Base-by-base conservation (phyloP, 23 tunicate species). In the Ciona savignyi region DNA sequence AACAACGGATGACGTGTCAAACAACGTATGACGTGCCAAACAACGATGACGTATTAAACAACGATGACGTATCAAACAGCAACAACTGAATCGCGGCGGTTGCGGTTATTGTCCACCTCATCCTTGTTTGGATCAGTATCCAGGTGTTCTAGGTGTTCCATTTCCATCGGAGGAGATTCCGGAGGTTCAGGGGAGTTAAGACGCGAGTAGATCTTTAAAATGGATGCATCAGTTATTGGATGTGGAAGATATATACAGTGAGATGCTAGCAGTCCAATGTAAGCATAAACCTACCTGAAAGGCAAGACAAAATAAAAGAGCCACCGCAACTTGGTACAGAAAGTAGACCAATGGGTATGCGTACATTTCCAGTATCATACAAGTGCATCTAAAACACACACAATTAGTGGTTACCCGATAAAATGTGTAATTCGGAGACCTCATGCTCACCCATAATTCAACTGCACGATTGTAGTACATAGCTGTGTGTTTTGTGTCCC, bases 361-460 rank as follows among this genome's bases (percentile, higher is more conserved):
- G 27, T 77, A 77, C 81, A 77, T 77, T 35, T 77, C 81, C 81
- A 77, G 31, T 25, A 77, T 77, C 81, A 77, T 51, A 48, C 81
- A 77, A 35, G 81, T 66, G 33, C 81, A 77, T 51, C 81, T 77
- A 15, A 42, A n/a, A n/a, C n/a, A n/a, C n/a, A n/a, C n/a, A n/a
- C n/a, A n/a, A n/a, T n/a, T n/a, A n/a, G n/a, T n/a, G n/a, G n/a
- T n/a, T n/a, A n/a, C n/a, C n/a, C n/a, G n/a, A n/a, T n/a, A n/a
- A n/a, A n/a, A n/a, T n/a, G n/a, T n/a, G n/a, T n/a, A n/a, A n/a
- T n/a, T n/a, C n/a, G n/a, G 19, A 15, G 20, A 49, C 15, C 20
- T 49, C 20, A 49, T 15, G 20, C 20, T 49, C 56, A 77, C 81
- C 73, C 73, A 65, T 77, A 77, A 70, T 77, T 77, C 27, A 77